A percentile compares a stretch with the other conserved stretches of the same genome.
Evolutionary conservation across 2,797 vertebrate genomes (phyloP).

Genomic region (Orestias chungarensis): DNA sequence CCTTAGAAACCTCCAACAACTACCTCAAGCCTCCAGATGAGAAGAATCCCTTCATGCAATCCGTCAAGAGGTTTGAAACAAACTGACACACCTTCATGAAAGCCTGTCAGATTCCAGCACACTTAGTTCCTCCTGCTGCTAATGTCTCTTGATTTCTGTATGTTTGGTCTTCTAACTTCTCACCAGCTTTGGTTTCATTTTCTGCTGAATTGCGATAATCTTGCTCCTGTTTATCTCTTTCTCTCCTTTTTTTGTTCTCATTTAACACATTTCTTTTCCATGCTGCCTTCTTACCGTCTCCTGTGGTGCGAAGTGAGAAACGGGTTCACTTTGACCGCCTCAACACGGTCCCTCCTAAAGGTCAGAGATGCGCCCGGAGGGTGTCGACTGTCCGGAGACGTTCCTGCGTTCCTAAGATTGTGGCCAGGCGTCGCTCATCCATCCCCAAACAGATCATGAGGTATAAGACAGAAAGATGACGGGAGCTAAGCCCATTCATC

Average conservation of each 20-base stretch:
- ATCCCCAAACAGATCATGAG: constrained; percentile 88
- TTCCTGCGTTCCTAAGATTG: constrained; percentile 87
- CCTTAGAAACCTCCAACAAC: constrained; percentile 75
- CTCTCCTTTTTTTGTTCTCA: constrained; percentile 27
- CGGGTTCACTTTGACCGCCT: constrained; percentile 90
- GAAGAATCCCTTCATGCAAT: constrained; percentile 89
- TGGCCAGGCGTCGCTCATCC: constrained; percentile 73
- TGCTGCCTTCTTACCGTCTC: constrained; percentile 9
- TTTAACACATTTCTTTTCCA: not conserved
- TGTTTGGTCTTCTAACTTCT: not conserved
- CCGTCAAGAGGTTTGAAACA: constrained; percentile 88
- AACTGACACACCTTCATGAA: constrained; percentile 5
- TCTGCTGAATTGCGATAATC: constrained; percentile 35
- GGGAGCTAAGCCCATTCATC: not conserved
- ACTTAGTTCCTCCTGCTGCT: constrained; percentile 22
- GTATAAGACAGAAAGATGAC: constrained; percentile 74
- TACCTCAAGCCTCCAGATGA: constrained; percentile 84
- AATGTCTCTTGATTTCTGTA: not conserved
- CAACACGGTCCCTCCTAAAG: constrained; percentile 89
- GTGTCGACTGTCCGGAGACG: constrained; percentile 80
- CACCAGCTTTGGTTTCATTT: constrained; percentile 11
- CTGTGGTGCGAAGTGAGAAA: constrained; percentile 79
- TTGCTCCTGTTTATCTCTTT: constrained; percentile 33
- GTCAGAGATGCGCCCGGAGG: constrained; percentile 83
- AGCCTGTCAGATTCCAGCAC: not conserved